phyloP scores from a whole-genome alignment of 2,888 invertebrate genomes.

The Chrysolina americana region DNA sequence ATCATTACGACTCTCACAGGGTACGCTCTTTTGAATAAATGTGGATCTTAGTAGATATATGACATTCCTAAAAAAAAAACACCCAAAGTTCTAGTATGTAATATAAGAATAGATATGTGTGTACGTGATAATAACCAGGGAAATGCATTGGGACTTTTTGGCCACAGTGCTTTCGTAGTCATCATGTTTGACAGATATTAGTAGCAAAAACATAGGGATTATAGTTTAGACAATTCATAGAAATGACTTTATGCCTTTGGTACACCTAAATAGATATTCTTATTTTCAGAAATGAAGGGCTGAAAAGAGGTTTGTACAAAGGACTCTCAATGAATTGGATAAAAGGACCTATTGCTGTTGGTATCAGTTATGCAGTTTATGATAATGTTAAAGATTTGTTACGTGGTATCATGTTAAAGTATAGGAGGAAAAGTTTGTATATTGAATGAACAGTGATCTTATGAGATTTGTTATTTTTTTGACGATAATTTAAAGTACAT shows the following conservation, averaged over 20 bases:
- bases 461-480: neutral
- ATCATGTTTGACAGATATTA: no score
- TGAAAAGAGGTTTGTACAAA: slow-evolving; percentile 93
- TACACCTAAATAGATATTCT: slow-evolving; percentile 1
- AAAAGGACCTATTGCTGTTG: slow-evolving; percentile 91
- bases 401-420: slow-evolving; percentile 64
- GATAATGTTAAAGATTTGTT: slow-evolving; percentile 82
- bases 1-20: no score
- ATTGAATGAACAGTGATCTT: slow-evolving; percentile 11
- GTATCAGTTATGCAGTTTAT: slow-evolving; percentile 97
- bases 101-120: no score
- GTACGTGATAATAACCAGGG: no score
- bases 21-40: no score
- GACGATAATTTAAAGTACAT: neutral
- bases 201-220: no score
- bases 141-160: no score
- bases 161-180: no score
- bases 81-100: no score
- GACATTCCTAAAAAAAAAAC: no score
- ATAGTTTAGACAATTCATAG: no score
- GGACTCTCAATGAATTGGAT: slow-evolving; percentile 99
- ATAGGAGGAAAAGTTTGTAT: slow-evolving; percentile 47
- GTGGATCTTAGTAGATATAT: no score
- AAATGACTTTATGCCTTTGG: neutral
- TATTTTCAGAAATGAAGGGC: slow-evolving; percentile 84